These are phyloP conservation scores for Asobara japonica DNA, from an alignment of 1,140 invertebrate genomes.

Conservation along the genomic window DNA sequence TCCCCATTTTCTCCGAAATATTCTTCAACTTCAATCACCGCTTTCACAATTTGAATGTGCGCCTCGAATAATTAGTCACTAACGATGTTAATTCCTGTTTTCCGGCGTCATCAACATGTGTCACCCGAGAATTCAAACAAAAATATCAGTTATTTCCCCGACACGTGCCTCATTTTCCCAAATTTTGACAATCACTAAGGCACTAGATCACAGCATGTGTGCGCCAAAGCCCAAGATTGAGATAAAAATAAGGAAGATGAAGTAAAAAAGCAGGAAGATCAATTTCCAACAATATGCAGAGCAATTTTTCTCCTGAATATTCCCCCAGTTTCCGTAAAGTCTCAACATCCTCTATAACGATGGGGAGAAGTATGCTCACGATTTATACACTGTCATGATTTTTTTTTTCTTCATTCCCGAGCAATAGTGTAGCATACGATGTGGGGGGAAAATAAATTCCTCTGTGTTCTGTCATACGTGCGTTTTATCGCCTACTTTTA, in stretches of 20 bases:
- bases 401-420: conserved; percentile 42
- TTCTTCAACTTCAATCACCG: no score
- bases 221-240: neutral
- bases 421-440: conserved; percentile 19
- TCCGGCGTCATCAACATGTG: neutral
- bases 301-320: conserved; percentile 49
- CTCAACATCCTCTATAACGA: conserved; percentile 35
- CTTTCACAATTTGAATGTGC: no score
- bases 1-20: neutral
- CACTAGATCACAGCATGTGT: conserved; percentile 35
- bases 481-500: conserved; percentile 57
- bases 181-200: conserved; percentile 41
- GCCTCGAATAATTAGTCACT: neutral
- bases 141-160: neutral
- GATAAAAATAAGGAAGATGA: conserved; percentile 19
- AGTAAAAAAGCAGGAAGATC: conserved; percentile 43
- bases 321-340: conserved; percentile 32
- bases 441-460: conserved; percentile 28
- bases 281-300: conserved; percentile 57
- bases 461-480: conserved; percentile 25
- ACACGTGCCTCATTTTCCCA: conserved; percentile 30
- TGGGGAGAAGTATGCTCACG: conserved; percentile 37
- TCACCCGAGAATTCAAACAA: neutral
- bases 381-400: conserved; percentile 59
- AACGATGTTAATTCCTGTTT: neutral